Conservation (phyloP, 1,140 invertebrate species). For the Branchinecta lindahli region DNA sequence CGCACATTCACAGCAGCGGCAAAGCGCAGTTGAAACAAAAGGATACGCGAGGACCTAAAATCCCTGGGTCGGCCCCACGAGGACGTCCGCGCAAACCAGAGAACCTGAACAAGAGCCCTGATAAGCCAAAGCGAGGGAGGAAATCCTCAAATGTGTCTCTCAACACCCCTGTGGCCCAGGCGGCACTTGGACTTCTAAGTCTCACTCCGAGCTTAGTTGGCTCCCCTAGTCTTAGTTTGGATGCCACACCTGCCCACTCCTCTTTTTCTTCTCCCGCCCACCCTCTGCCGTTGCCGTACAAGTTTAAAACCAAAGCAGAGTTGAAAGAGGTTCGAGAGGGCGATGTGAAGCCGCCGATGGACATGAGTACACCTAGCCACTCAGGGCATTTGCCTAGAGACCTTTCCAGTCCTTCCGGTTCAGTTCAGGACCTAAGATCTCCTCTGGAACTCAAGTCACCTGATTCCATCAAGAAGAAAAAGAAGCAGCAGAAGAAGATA, state of each 20-base stretch:
- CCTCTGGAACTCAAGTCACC: too few relatives aligned
- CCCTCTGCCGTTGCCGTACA: background rate
- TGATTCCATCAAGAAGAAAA: background rate
- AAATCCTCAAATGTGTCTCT: slow-evolving; percentile 3
- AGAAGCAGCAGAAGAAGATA: background rate
- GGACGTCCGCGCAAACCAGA: background rate
- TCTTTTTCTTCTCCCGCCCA: too few relatives aligned
- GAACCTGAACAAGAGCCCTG: slow-evolving; percentile 2
- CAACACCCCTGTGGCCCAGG: background rate
- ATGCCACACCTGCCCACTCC: background rate
- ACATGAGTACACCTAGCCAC: background rate
- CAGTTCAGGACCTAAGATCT: too few relatives aligned
- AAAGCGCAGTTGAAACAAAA: background rate
- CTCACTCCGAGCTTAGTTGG: background rate
- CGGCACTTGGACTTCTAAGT: background rate
- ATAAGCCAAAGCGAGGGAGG: background rate
- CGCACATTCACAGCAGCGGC: background rate
- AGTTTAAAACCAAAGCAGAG: slow-evolving; percentile 6
- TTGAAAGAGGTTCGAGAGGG: background rate
- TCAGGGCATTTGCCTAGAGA: background rate
- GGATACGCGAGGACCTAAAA: background rate
- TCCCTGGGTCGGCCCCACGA: background rate
- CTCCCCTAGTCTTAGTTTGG: background rate
- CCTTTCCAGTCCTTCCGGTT: background rate
- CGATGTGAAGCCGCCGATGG: background rate